Evolutionary conservation across 2,888 invertebrate species (phyloP), one percentile per base, ranked within the genome.

Genomic region (Toxonevra muliebris): DNA sequence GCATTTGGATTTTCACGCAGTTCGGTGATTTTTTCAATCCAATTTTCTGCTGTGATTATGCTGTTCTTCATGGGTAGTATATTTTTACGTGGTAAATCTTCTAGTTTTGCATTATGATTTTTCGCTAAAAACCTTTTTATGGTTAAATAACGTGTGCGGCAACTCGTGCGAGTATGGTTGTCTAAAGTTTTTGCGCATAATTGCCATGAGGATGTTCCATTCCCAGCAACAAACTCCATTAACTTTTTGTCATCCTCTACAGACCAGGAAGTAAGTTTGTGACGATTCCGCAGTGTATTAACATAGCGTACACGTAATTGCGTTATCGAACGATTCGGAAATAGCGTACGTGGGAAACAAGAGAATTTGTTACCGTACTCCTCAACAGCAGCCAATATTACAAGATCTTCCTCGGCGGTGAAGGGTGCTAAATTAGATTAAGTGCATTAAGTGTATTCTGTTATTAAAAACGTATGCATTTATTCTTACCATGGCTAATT

Each of bases 361-460:
- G 78, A 76, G 76, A 88, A 92, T 76, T 90, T 87, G 0, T 79
- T 79, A 0, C 92, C 92, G 81, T 89, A 91, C 73, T 88, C 88
- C 54, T 88, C 84, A 0, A 89, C 85, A 68, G 90, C 89, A 10
- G 89, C 87, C n/a, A 90, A 78, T 20, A 93, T 83, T 1, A 89
- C 86, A 11, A 88, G 81, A 80, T 93, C 92, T 82, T 93, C 93
- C 66, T 89, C 89, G 1, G 86, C 82, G 0, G 90, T 87, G 77
- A 93, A 93, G 71, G 75, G 74, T 8, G 65, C 84, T 84, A n/a
- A 30, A 54, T 20, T 12, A 15, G 8, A 20, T 40, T 40, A 13
- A 52, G 4, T 50, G 53, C 20, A 45, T 43, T 20, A 20, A 52
- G 19, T 50, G 48, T 10, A 19, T 12, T n/a, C 7, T 20, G 13